Conservation (phyloP, 2,113 vertebrate species). For the Psittacus erithacus region DNA sequence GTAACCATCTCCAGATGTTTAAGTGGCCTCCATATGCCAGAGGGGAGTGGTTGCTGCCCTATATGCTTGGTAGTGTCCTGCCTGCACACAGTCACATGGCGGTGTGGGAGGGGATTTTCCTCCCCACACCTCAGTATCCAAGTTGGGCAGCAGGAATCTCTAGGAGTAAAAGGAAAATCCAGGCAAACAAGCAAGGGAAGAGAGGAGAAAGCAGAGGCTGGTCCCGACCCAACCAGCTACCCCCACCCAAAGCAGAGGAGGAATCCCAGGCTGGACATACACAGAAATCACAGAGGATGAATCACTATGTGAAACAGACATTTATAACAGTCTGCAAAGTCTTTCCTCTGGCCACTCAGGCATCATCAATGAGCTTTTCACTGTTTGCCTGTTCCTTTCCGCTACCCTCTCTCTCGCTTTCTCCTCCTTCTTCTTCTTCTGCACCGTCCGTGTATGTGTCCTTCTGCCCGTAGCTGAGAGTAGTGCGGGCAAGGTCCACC, state of each 20-base stretch:
- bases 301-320: not conserved
- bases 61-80: not conserved
- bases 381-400: constrained; percentile 78
- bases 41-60: not conserved
- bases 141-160: not conserved
- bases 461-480: constrained; percentile 88
- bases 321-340: constrained; percentile 20
- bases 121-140: not conserved
- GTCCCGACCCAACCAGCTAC: constrained; percentile 5
- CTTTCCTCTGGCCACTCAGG: constrained; percentile 24
- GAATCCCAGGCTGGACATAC: constrained; percentile 18
- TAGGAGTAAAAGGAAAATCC: not conserved
- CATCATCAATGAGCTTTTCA: constrained; percentile 89
- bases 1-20: not conserved
- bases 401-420: constrained; percentile 21
- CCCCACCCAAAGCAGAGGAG: constrained; percentile 5
- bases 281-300: constrained; percentile 26
- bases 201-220: not conserved
- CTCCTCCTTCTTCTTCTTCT: constrained; percentile 77
- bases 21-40: not conserved
- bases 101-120: fast-evolving
- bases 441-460: constrained; percentile 78
- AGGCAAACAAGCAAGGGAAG: constrained; percentile 4
- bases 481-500: constrained; percentile 95
- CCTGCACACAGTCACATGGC: not conserved